phyloP scores from a whole-genome alignment of 2,797 vertebrate genomes.

The Danionella dracula region DNA sequence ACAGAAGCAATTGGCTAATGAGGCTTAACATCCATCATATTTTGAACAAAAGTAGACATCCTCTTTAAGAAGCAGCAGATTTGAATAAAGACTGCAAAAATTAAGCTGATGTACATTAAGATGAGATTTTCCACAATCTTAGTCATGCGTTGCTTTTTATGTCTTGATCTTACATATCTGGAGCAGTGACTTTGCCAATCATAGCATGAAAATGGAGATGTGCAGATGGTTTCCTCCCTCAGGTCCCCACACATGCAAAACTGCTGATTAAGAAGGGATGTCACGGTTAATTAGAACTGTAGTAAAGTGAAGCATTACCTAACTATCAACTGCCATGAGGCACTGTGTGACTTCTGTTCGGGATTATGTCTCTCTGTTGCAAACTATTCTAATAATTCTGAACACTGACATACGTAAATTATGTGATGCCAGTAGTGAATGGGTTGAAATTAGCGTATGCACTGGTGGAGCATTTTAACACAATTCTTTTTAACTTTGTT shows the following conservation, averaged over 20 bases:
- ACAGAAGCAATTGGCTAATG: background rate
- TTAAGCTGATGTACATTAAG: background rate
- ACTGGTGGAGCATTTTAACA: too few species aligned
- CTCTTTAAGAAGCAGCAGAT: background rate
- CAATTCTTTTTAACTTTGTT: too few species aligned
- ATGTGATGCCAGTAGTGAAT: too few species aligned
- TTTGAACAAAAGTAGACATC: background rate
- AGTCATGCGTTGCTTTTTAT: conserved; percentile 7
- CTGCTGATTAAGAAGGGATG: conserved; percentile 71
- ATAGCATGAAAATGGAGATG: conserved; percentile 57
- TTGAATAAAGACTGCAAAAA: background rate
- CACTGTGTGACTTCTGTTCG: conserved; percentile 53
- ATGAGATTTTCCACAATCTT: background rate
- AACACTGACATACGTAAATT: too few species aligned
- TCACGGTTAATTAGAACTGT: conserved; percentile 72
- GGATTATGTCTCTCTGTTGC: too few species aligned
- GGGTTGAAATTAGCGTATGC: too few species aligned
- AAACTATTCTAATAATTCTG: too few species aligned
- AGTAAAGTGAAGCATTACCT: conserved; percentile 55
- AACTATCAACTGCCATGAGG: conserved; percentile 56
- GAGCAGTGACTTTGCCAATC: conserved; percentile 66
- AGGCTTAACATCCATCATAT: background rate
- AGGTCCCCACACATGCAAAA: conserved; percentile 59
- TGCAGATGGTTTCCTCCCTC: conserved; percentile 63
- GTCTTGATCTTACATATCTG: conserved; percentile 46